phyloP scores from a whole-genome alignment of 2,113 vertebrate species.

The Terrapene triunguis region DNA sequence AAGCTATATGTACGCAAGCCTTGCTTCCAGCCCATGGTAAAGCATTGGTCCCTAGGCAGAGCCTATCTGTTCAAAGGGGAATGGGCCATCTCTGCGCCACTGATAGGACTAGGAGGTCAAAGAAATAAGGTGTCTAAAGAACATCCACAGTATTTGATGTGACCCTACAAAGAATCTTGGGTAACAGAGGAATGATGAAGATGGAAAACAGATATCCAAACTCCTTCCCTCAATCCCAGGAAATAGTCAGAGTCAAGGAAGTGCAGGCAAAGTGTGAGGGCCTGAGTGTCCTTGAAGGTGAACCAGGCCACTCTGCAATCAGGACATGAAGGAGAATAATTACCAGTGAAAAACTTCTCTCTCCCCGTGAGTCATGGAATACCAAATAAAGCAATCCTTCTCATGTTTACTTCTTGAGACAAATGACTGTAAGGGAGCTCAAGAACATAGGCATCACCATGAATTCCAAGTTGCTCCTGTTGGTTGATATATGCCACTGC shows the following conservation, averaged over 20 bases:
- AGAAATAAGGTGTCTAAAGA: not conserved
- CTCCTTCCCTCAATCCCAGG: not conserved
- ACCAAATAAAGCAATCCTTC: too few species aligned
- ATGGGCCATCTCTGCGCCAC: not conserved
- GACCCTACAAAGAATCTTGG: not conserved
- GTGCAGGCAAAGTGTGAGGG: not conserved
- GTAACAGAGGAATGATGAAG: not conserved
- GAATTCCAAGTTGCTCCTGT: not conserved
- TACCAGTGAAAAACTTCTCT: not conserved
- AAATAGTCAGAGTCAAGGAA: not conserved
- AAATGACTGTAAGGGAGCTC: not conserved
- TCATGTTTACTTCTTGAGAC: not conserved
- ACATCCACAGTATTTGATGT: not conserved
- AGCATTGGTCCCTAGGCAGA: not conserved
- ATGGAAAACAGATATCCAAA: not conserved
- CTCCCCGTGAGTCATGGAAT: not conserved
- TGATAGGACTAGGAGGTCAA: not conserved
- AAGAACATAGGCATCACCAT: not conserved
- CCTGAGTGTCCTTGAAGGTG: not conserved
- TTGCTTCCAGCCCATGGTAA: not conserved
- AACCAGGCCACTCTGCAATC: not conserved
- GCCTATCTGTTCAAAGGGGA: not conserved
- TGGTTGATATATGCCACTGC: not conserved
- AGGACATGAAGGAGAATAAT: not conserved
- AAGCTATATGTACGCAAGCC: not conserved